Evolutionary conservation across 64 coral and sea anemone genomes (phyloP).

Genomic region (Montipora foliosa): DNA sequence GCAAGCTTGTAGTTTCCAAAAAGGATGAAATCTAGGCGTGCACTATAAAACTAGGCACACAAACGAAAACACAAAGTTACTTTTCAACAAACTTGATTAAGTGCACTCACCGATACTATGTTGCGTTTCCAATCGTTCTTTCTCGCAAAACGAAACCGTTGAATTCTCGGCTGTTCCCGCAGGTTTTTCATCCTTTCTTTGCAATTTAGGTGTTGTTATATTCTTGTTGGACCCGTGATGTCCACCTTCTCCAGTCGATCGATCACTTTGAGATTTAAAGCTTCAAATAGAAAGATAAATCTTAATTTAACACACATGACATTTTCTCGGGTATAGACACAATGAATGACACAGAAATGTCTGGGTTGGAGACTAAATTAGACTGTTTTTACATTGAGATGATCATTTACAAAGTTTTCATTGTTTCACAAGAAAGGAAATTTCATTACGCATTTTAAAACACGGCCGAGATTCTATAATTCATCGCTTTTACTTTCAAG

Average conservation of each 20-base stretch:
- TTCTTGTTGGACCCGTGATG: conserved; percentile 46
- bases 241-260: conserved; percentile 10
- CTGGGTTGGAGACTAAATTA: neutral
- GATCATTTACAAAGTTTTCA: neutral
- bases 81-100: neutral
- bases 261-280: conserved; percentile 16
- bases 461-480: neutral
- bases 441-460: neutral
- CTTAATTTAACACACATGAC: neutral
- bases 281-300: neutral
- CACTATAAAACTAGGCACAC: too few relatives aligned
- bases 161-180: conserved; percentile 8
- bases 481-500: neutral
- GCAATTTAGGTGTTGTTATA: conserved; percentile 32
- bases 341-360: neutral
- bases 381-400: neutral
- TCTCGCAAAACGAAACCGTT: conserved; percentile 32
- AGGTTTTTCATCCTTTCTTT: conserved; percentile 26
- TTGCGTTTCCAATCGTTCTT: conserved; percentile 28
- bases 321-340: neutral
- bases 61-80: neutral
- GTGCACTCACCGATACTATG: conserved; percentile 10
- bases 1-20: too few relatives aligned
- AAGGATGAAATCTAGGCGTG: too few relatives aligned
- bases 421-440: too few relatives aligned